Conservation (phyloP, 2,888 invertebrate genomes). For the Eilema caniola region DNA sequence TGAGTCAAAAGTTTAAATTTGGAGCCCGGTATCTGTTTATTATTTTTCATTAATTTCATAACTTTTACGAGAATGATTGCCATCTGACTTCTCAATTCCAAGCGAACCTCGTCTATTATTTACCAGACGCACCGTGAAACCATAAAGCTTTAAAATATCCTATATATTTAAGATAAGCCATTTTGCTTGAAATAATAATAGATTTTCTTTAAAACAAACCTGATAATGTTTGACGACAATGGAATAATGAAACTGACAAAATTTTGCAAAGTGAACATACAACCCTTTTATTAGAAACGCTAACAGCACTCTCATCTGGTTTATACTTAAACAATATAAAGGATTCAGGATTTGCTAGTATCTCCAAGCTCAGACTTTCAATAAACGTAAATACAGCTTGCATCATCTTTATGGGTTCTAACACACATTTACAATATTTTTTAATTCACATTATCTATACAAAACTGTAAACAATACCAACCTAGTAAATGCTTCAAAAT, state of each 20-base stretch:
- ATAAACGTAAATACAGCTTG: background rate
- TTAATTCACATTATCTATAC: too few relatives aligned
- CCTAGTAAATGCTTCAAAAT: too few relatives aligned
- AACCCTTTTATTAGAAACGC: background rate
- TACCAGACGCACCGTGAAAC: too few relatives aligned
- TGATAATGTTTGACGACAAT: background rate
- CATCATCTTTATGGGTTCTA: too few relatives aligned
- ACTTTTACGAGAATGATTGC: too few relatives aligned
- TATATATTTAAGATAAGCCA: background rate
- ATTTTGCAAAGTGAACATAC: background rate
- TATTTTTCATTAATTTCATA: too few relatives aligned
- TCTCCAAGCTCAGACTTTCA: background rate
- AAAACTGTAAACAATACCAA: background rate
- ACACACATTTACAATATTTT: background rate
- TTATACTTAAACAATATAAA: background rate
- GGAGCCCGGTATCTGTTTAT: too few relatives aligned
- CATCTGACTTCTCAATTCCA: too few relatives aligned
- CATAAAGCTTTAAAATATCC: too few relatives aligned
- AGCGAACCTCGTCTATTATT: too few relatives aligned
- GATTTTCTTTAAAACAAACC: slow-evolving; percentile 1
- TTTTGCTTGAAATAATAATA: background rate
- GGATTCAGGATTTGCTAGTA: background rate
- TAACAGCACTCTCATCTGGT: background rate
- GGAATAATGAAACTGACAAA: background rate
- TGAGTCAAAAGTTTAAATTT: too few relatives aligned